Evolutionary conservation across 2,888 invertebrate species (phyloP).

Genomic region (Epirrhoe alternata): DNA sequence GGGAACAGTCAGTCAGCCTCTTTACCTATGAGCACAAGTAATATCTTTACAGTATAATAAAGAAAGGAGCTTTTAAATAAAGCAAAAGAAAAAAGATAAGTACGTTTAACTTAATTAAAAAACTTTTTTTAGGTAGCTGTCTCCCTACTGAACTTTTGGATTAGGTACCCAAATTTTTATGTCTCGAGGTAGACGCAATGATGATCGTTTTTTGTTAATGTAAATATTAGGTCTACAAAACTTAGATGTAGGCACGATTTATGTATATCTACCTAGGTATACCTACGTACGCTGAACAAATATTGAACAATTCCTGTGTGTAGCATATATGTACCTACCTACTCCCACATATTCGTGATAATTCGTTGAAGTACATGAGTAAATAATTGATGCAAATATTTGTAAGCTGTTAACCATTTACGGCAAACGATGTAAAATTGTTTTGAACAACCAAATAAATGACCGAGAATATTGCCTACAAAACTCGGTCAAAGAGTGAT

Average conservation of each 20-base stretch:
- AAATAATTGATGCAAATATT: not conserved
- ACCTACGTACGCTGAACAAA: slow-evolving; percentile 6
- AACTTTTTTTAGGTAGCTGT: no score
- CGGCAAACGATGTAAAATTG: not conserved
- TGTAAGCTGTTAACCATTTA: slow-evolving; percentile 4
- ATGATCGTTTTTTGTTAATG: no score
- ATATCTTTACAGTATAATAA: no score
- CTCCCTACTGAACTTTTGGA: no score
- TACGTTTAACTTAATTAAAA: no score
- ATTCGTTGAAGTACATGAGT: not conserved
- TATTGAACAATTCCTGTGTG: slow-evolving; percentile 3
- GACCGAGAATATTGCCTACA: not conserved
- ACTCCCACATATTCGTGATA: not conserved
- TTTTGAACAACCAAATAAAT: not conserved
- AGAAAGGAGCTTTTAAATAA: no score
- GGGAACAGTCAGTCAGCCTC: not conserved
- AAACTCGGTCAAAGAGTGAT: slow-evolving; percentile 13
- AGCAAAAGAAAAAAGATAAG: no score
- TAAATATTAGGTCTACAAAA: not conserved
- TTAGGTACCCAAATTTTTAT: no score
- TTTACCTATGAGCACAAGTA: no score
- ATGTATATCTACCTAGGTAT: not conserved
- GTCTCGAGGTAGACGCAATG: no score
- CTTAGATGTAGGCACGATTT: not conserved
- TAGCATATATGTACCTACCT: not conserved